A percentile compares a stretch with the other conserved stretches of the same genome.
Evolutionary conservation across 2,888 invertebrate species (phyloP).

Genomic region (Leistus spinibarbis): DNA sequence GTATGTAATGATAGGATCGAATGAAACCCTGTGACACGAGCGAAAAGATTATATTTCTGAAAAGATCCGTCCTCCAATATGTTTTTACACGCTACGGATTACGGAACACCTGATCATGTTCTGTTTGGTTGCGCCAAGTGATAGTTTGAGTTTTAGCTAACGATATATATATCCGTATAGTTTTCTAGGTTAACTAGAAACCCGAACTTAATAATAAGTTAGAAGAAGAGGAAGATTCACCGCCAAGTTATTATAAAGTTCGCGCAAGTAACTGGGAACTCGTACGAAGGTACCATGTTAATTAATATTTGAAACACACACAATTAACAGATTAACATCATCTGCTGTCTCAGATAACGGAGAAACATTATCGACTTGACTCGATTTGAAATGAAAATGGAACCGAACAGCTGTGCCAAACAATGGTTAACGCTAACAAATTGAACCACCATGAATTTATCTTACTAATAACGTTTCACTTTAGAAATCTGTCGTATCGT

Average conservation of each 20-base stretch:
- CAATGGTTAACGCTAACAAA: not conserved
- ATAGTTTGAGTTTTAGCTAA: conserved; percentile 8
- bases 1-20: not conserved
- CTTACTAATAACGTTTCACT: not conserved
- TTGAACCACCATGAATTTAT: not conserved
- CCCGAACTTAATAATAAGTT: conserved; percentile 27
- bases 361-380: not conserved
- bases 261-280: conserved; percentile 10
- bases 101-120: not conserved
- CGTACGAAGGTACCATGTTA: conserved; percentile 15
- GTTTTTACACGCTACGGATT: not conserved
- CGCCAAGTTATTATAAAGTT: conserved; percentile 16
- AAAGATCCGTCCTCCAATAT: not conserved
- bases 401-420: not conserved
- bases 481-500: not conserved
- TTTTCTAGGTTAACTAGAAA: conserved; percentile 31
- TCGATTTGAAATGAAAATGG: not conserved
- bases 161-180: not conserved
- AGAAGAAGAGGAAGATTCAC: conserved; percentile 19
- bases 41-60: not conserved
- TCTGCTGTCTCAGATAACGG: not conserved
- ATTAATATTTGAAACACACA: conserved; percentile 33
- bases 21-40: not conserved
- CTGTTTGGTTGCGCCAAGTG: not conserved
- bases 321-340: conserved; percentile 8